Evolutionary conservation across 2,888 invertebrate genomes (phyloP).

Genomic region (Drosophila pseudotalamancana): DNA sequence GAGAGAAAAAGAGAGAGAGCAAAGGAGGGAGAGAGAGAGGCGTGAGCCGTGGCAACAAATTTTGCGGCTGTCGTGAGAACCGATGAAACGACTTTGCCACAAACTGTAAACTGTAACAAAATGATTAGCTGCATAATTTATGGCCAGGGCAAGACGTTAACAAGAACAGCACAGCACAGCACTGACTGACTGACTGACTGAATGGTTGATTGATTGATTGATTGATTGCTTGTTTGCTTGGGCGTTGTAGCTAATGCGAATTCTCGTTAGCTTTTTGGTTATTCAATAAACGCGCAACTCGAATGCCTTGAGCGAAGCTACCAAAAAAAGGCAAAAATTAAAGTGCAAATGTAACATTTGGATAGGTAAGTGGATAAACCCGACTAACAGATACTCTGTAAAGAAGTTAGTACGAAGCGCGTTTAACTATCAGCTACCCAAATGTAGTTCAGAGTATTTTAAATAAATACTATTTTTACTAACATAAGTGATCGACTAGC

Average conservation of each 20-base stretch:
- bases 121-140: slow-evolving; percentile 73
- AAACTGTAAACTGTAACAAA: slow-evolving; percentile 72
- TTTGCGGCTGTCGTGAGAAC: slow-evolving; percentile 75
- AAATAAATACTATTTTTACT: too few species aligned
- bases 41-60: slow-evolving; percentile 33
- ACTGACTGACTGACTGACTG: slow-evolving; percentile 32
- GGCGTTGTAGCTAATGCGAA: slow-evolving; percentile 49
- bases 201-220: slow-evolving; percentile 43
- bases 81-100: slow-evolving; percentile 29
- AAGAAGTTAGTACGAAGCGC: too few species aligned
- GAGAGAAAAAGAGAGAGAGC: neutral
- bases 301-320: slow-evolving; percentile 40
- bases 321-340: neutral
- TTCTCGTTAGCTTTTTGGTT: slow-evolving; percentile 39
- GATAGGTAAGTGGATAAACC: fast-evolving
- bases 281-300: slow-evolving; percentile 50
- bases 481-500: too few species aligned
- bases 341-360: neutral
- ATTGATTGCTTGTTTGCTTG: slow-evolving; percentile 48
- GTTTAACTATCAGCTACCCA: too few species aligned
- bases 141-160: slow-evolving; percentile 57
- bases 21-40: neutral
- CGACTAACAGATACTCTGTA: neutral
- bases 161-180: slow-evolving; percentile 31
- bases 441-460: too few species aligned